phyloP scores from a whole-genome alignment of 1,140 invertebrate species.

The Drosophila kohkoa region DNA sequence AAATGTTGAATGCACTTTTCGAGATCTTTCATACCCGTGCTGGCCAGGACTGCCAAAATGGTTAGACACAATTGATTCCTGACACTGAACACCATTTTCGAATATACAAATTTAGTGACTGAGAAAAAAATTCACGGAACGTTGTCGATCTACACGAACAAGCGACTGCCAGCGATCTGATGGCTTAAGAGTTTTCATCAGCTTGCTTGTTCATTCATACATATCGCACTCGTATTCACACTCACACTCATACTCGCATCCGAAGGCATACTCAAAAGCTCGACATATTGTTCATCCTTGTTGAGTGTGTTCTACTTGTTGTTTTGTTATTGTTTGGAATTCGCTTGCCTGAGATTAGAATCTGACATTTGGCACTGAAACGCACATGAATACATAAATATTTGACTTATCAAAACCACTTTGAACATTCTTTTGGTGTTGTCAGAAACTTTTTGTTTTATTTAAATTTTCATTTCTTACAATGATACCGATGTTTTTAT shows the following conservation, averaged over 20 bases:
- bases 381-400: too few species aligned
- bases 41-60: too few species aligned
- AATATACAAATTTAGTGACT: too few species aligned
- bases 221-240: slow-evolving; percentile 7
- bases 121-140: too few species aligned
- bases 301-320: slow-evolving; percentile 40
- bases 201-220: background rate
- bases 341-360: slow-evolving; percentile 48
- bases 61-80: too few species aligned
- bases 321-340: slow-evolving; percentile 19
- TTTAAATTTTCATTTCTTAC: slow-evolving; percentile 44
- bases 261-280: background rate
- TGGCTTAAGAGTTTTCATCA: too few species aligned
- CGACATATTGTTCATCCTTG: background rate
- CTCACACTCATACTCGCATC: background rate
- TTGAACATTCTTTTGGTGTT: slow-evolving; percentile 67
- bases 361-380: background rate
- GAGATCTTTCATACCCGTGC: too few species aligned
- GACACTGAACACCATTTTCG: too few species aligned
- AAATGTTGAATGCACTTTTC: too few species aligned
- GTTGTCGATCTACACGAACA: slow-evolving; percentile 29
- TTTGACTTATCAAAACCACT: background rate
- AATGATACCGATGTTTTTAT: background rate
- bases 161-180: too few species aligned
- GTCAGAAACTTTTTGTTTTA: slow-evolving; percentile 51